Evolutionary conservation across 2,888 invertebrate species (phyloP).

Genomic region (Pristionchus exspectatus): DNA sequence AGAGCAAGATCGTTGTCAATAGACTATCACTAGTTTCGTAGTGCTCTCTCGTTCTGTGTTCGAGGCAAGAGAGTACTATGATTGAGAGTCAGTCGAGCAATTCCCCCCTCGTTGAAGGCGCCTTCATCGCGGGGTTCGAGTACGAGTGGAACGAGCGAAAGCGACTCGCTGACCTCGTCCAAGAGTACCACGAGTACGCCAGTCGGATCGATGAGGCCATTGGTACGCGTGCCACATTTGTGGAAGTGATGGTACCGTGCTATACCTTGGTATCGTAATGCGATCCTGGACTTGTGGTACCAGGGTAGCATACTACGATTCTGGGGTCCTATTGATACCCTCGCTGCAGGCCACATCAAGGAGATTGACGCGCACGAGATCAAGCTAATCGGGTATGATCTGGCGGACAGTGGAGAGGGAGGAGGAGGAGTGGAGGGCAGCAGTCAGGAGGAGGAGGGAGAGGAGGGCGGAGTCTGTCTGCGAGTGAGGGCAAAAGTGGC

Average conservation of each 20-base stretch:
- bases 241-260: neutral
- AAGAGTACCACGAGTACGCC: conserved; percentile 41
- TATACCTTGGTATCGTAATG: neutral
- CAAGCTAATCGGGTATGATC: conserved; percentile 28
- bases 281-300: neutral
- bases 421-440: neutral
- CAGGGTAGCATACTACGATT: neutral
- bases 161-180: neutral
- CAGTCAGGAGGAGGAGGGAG: conserved; percentile 15
- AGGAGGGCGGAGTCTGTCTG: conserved; percentile 13
- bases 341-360: conserved; percentile 23
- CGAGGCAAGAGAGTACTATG: too few relatives aligned
- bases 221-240: too few relatives aligned
- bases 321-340: too few relatives aligned
- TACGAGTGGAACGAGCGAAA: conserved; percentile 27
- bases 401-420: conserved; percentile 35
- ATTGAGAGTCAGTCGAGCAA: neutral
- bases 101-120: conserved; percentile 11
- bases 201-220: neutral
- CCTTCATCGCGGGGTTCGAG: conserved; percentile 51
- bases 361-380: conserved; percentile 39
- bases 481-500: conserved; percentile 20
- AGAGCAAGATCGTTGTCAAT: too few relatives aligned
- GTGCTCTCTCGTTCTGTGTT: too few relatives aligned
- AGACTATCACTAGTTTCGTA: too few relatives aligned